Conservation (phyloP, 2,888 invertebrate genomes). For the Sisyra nigra region DNA sequence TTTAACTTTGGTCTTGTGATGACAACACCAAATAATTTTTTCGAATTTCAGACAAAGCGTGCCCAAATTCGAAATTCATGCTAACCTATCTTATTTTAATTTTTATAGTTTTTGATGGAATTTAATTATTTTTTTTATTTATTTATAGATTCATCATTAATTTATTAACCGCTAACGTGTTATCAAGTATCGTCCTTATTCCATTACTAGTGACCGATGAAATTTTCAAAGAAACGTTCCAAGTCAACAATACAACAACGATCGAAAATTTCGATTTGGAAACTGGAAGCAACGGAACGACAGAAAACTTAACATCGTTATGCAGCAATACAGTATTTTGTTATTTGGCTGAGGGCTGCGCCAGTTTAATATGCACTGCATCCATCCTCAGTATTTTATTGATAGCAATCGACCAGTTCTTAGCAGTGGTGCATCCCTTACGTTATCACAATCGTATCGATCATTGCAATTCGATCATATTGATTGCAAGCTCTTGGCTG, state of each 20-base stretch:
- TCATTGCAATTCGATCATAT: conserved; percentile 29
- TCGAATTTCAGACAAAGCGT: no score
- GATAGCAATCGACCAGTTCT: conserved; percentile 47
- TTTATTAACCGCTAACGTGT: conserved; percentile 32
- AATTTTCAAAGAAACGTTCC: conserved; percentile 10
- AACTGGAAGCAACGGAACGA: no score
- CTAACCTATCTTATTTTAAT: no score
- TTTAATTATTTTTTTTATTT: conserved; percentile 16
- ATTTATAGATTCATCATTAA: conserved; percentile 33
- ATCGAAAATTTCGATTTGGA: no score
- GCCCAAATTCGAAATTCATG: no score
- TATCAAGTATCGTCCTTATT: conserved; percentile 30
- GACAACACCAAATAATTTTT: no score
- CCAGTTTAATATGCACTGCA: conserved; percentile 38
- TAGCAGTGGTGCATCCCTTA: conserved; percentile 46
- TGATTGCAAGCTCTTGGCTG: conserved; percentile 32
- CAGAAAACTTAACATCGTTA: neutral
- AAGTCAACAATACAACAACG: no score
- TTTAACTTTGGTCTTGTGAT: no score
- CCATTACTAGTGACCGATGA: conserved; percentile 35
- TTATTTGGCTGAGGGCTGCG: conserved; percentile 40
- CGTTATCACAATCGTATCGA: conserved; percentile 41
- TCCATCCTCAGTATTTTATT: conserved; percentile 44
- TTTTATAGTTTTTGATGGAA: no score
- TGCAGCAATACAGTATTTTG: conserved; percentile 16